phyloP scores from a whole-genome alignment of 2,888 invertebrate species.

The Ochropleura leucogaster region DNA sequence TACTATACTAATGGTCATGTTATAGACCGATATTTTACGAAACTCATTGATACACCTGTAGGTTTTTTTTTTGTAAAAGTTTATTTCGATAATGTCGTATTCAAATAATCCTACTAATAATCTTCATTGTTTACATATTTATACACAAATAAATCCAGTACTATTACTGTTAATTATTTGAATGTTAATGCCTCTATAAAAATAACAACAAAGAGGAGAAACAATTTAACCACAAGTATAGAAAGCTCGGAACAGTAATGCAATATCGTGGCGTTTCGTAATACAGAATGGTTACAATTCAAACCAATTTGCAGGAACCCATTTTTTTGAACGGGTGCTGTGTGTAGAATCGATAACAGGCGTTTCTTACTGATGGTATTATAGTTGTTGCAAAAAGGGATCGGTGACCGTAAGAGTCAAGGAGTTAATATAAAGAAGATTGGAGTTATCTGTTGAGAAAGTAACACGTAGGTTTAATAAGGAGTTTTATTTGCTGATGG shows the following conservation, averaged over 20 bases:
- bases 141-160: background rate
- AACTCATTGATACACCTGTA: background rate
- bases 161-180: background rate
- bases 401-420: background rate
- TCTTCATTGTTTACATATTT: background rate
- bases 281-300: slow-evolving; percentile 7
- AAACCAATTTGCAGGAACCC: slow-evolving; percentile 37
- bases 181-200: background rate
- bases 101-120: background rate
- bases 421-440: background rate
- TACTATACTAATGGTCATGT: background rate
- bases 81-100: background rate
- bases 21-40: background rate
- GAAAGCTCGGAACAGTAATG: background rate
- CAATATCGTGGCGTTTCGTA: background rate
- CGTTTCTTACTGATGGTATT: slow-evolving; percentile 14
- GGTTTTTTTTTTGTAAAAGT: background rate
- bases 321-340: slow-evolving; percentile 18
- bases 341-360: slow-evolving; percentile 40
- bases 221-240: background rate
- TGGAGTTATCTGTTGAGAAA: background rate
- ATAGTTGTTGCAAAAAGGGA: slow-evolving; percentile 32
- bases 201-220: background rate
- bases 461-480: background rate
- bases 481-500: too few species aligned